Evolutionary conservation across 30 jellyfish, hydroid and myxozoan species (phyloP), one percentile per base, ranked within the genome.

Genomic region (Aurelia aurita complex sp. Pacific): DNA sequence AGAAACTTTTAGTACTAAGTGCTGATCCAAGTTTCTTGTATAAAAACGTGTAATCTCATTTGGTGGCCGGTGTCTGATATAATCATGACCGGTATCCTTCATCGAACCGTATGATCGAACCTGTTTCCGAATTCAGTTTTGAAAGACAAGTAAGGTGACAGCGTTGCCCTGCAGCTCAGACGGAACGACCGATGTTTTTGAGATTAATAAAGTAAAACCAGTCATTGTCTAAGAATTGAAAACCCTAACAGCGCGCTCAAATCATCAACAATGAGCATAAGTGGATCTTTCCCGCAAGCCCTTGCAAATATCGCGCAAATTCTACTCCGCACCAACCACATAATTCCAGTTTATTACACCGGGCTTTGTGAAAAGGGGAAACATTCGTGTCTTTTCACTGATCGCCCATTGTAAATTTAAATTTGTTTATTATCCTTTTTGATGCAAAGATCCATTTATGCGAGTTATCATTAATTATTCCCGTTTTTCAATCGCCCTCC

Each of bases 271-370:
- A 68, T 42, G 69, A 43, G 46, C 68, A 3, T 73, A 84, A 84
- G 82, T 84, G 81, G 87, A 84, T 84, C 73, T 73, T 64, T 76
- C 67, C 87, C 81, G 67, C 82, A 73, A 51, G 61, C 75, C 92
- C 52, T 68, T 84, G 79, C 62, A 64, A 74, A 42, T 29, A 84
- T 55, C 71, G 57, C 72, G 82, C 83, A 43, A 54, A 77, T 38
- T 84, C 69, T 34, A 9, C 76, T 62, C 52, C 59, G 35, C 63
- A 36, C 10, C 16, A 63, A 84, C 93, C 93, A 59, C 93, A 84
- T 84, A 84, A 74, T 73, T 71, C 73, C 63, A 33, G 91, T 62
- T 42, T 55, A 61, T 36, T 69, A 68, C 85, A 40, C 46, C 55
- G 53, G 35, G 57, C 72, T 53, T 64, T 61, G 67, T 84, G 87